Evolutionary conservation across 2,113 vertebrate species (phyloP).

Genomic region (Charina bottae): DNA sequence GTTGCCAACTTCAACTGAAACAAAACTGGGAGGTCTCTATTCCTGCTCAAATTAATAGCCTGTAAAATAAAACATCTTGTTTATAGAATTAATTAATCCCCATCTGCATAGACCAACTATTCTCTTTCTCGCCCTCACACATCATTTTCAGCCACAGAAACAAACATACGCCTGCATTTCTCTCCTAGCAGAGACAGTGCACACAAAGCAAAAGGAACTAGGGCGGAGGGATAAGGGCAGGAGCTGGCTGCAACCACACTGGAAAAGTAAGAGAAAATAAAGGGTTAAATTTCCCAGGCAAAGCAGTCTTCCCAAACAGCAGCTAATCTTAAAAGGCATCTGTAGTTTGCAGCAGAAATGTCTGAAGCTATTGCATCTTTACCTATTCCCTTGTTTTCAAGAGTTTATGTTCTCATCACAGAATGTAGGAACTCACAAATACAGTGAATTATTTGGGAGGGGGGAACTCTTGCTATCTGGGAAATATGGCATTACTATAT

Average conservation of each 20-base stretch:
- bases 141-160: not conserved
- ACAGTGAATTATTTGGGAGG: not conserved
- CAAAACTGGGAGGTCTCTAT: not conserved
- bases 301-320: not conserved
- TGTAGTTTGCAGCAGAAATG: not conserved
- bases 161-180: not conserved
- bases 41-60: not conserved
- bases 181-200: not conserved
- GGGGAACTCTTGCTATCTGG: not conserved
- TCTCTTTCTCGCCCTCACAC: not conserved
- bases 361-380: not conserved
- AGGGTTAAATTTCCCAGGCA: not conserved
- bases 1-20: not conserved
- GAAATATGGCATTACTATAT: not conserved
- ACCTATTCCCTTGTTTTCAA: not conserved
- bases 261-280: not conserved
- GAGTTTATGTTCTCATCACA: not conserved
- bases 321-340: not conserved
- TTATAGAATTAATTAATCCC: not conserved
- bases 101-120: not conserved
- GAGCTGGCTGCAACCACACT: not conserved
- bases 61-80: not conserved
- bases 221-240: not conserved
- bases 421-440: not conserved
- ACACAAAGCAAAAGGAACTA: not conserved